These are phyloP conservation scores for Nyleta sp. DNA, from an alignment of 2,888 invertebrate species.

Conservation along the genomic window DNA sequence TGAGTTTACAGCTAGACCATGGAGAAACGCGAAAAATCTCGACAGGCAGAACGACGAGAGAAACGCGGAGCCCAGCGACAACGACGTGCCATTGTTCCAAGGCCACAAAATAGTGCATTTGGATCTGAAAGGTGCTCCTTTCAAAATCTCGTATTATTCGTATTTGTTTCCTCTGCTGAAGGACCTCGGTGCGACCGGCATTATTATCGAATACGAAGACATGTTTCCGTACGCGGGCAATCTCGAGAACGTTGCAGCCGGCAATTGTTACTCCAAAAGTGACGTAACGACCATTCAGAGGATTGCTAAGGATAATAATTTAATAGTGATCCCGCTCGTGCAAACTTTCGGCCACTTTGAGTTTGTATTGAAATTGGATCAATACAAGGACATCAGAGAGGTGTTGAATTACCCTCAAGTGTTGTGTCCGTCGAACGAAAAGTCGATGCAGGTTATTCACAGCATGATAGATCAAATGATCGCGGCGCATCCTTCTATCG, in stretches of 20 bases:
- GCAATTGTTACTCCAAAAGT: conserved; percentile 86
- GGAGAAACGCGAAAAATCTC: conserved; percentile 61
- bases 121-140: conserved; percentile 93
- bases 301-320: conserved; percentile 84
- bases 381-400: conserved; percentile 88
- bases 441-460: conserved; percentile 84
- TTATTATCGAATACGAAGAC: conserved; percentile 93
- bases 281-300: conserved; percentile 84
- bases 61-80: conserved; percentile 8
- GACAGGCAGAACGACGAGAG: conserved; percentile 56
- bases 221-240: conserved; percentile 91
- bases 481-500: conserved; percentile 83
- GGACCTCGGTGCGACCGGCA: conserved; percentile 88
- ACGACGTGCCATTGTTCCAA: conserved; percentile 72
- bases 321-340: conserved; percentile 91
- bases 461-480: conserved; percentile 89
- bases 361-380: conserved; percentile 88
- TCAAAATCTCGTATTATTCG: conserved; percentile 86
- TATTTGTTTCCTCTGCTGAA: conserved; percentile 86
- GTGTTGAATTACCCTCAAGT: conserved; percentile 85
- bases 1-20: conserved; percentile 24
- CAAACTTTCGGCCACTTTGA: conserved; percentile 95
- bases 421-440: conserved; percentile 87
- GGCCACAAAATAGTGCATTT: conserved; percentile 89
- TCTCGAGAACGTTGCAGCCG: conserved; percentile 85